phyloP scores from a whole-genome alignment of 2,888 invertebrate species.

The Charanyca ferruginea region DNA sequence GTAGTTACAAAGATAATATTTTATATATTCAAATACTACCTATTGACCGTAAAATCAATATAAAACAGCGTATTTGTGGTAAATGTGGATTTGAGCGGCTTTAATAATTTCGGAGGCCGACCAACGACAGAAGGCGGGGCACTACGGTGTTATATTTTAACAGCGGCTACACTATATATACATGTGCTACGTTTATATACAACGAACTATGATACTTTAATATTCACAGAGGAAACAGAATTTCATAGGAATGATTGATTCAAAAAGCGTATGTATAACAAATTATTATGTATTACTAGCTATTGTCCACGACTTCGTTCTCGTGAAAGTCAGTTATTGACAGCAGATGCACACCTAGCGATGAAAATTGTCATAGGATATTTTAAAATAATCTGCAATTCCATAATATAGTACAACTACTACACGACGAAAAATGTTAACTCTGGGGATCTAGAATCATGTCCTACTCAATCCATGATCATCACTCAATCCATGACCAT shows the following conservation, averaged over 20 bases:
- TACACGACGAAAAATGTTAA: too few species aligned
- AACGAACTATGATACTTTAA: not conserved
- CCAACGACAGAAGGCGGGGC: slow-evolving; percentile 47
- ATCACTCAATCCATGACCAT: too few species aligned
- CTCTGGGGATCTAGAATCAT: too few species aligned
- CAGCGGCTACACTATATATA: not conserved
- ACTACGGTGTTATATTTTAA: slow-evolving; percentile 15
- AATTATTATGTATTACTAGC: too few species aligned
- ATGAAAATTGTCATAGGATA: too few species aligned
- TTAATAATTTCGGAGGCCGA: slow-evolving; percentile 64
- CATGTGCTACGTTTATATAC: not conserved
- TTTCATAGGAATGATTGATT: too few species aligned
- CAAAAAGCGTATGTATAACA: not conserved
- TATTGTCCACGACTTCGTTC: too few species aligned
- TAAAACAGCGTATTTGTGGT: slow-evolving; percentile 12
- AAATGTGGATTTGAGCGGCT: slow-evolving; percentile 60
- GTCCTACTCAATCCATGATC: too few species aligned
- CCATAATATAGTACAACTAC: too few species aligned
- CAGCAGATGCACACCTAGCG: too few species aligned
- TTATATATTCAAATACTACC: not conserved
- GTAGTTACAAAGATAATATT: not conserved
- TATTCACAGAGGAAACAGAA: not conserved
- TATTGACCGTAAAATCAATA: not conserved
- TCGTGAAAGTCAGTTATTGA: too few species aligned
- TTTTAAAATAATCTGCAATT: too few species aligned